phyloP scores from a whole-genome alignment of 2,113 vertebrate genomes.

The Felis catus region F.catus_Fca126_mat1.0 CM031418.1:121080501-121081000 shows the following conservation, averaged over 20 bases:
- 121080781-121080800: background rate
- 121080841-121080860: background rate
- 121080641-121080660: background rate
- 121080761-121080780: background rate
- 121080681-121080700: background rate
- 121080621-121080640: conserved; percentile 55
- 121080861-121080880: background rate
- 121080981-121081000: background rate
- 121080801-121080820: background rate
- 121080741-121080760: background rate
- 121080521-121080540: conserved; percentile 55
- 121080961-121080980: background rate
- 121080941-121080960: background rate
- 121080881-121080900: background rate
- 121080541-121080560: conserved; percentile 69
- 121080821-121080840: background rate
- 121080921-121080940: conserved; percentile 67
- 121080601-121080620: conserved; percentile 88
- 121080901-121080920: background rate
- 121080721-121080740: background rate
- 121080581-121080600: conserved; percentile 94
- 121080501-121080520: background rate
- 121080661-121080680: background rate
- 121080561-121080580: conserved; percentile 86
- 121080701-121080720: background rate